These are phyloP conservation scores for Mizuhopecten yessoensis DNA, from an alignment of 1,140 invertebrate genomes.

Conservation along the genomic window DNA sequence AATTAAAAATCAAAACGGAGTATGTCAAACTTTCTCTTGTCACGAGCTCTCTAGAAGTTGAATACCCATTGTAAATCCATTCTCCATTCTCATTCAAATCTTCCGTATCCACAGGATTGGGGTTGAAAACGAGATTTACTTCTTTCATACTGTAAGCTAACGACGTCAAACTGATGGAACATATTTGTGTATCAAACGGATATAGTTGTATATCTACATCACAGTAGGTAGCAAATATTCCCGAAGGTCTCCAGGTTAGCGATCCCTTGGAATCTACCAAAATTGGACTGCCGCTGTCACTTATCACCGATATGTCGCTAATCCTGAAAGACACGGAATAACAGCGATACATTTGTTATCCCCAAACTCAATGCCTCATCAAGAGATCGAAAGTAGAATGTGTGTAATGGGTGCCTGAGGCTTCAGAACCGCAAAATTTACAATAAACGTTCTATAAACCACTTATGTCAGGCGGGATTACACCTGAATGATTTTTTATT, in stretches of 20 bases:
- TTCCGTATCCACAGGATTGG: background rate
- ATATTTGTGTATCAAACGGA: slow-evolving; percentile 23
- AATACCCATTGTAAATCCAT: slow-evolving; percentile 36
- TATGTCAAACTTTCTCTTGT: background rate
- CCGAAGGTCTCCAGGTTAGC: background rate
- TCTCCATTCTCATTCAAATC: slow-evolving; percentile 46
- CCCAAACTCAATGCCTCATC: too few species aligned
- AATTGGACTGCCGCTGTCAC: background rate
- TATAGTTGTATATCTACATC: background rate
- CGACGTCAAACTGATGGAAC: background rate
- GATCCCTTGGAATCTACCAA: background rate
- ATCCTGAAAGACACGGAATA: slow-evolving; percentile 16
- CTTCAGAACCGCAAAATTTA: too few species aligned
- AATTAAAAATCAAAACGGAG: slow-evolving; percentile 56
- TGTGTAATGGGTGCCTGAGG: too few species aligned
- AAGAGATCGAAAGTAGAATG: too few species aligned
- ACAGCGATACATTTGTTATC: too few species aligned
- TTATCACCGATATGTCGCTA: background rate
- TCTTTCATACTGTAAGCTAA: background rate
- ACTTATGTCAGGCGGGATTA: too few species aligned
- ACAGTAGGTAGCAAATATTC: background rate
- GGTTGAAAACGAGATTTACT: background rate
- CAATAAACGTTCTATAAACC: too few species aligned
- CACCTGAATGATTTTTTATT: too few species aligned
- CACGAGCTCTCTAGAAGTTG: background rate